These are phyloP conservation scores for Hoplostethus mediterraneus DNA, from an alignment of 2,797 vertebrate species.

Conservation along the genomic window DNA sequence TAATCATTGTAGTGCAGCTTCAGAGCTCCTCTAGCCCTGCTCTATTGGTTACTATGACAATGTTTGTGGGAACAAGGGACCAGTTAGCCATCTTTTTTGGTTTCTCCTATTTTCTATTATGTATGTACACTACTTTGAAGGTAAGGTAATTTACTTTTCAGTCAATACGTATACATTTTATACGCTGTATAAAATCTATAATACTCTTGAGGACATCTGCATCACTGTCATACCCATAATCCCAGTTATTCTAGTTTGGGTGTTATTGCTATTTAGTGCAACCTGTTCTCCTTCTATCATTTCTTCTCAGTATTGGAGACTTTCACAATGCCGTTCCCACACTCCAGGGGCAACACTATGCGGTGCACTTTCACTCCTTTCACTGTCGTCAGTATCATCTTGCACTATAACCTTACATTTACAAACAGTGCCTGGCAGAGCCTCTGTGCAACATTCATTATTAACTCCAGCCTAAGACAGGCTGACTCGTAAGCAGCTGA, in stretches of 20 bases:
- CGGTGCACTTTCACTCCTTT: slow-evolving; percentile 68
- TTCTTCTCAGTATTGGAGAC: neutral
- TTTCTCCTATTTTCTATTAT: neutral
- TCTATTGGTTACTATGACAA: neutral
- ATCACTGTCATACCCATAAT: too few relatives aligned
- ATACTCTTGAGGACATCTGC: neutral
- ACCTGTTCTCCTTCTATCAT: neutral
- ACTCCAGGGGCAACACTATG: slow-evolving; percentile 28
- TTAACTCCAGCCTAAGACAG: slow-evolving; percentile 53
- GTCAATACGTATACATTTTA: neutral
- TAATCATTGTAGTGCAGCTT: too few relatives aligned
- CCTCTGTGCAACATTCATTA: slow-evolving; percentile 67
- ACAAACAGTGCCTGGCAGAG: slow-evolving; percentile 57
- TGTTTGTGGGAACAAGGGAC: neutral
- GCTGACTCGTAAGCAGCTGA: slow-evolving; percentile 7
- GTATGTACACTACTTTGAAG: neutral
- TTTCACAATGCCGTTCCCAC: neutral
- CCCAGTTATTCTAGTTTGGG: too few relatives aligned
- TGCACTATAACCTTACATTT: slow-evolving; percentile 70
- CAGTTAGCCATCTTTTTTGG: neutral
- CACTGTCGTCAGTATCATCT: slow-evolving; percentile 63
- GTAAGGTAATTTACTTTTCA: neutral
- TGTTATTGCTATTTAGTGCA: neutral
- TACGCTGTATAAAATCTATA: neutral
- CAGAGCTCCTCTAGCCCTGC: neutral